Evolutionary conservation across 2,113 vertebrate genomes (phyloP).

Genomic region (Orycteropus afer): DNA sequence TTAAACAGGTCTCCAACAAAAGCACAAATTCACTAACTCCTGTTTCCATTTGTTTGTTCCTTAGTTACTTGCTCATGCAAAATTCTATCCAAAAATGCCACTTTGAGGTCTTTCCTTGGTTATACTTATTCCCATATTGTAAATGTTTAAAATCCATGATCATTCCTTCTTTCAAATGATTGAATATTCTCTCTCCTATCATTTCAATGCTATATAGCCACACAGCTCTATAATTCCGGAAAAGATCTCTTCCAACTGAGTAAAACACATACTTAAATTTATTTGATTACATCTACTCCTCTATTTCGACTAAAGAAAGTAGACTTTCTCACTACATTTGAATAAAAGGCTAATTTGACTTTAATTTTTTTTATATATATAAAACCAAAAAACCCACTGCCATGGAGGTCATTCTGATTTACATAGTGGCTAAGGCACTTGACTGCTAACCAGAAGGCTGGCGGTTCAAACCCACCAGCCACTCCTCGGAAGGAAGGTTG

Average conservation of each 20-base stretch:
- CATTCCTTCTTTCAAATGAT: neutral
- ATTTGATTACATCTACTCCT: neutral
- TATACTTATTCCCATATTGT: neutral
- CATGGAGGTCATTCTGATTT: too few species aligned
- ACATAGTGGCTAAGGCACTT: too few species aligned
- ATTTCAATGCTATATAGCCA: neutral
- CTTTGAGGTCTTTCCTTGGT: neutral
- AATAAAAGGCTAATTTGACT: slow-evolving; percentile 26
- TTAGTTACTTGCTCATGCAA: neutral
- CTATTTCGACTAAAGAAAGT: neutral
- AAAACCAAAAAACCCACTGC: too few species aligned
- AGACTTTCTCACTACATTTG: slow-evolving; percentile 6
- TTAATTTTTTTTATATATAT: too few species aligned
- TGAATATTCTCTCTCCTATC: neutral
- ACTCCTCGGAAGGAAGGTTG: too few species aligned
- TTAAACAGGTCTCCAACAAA: neutral
- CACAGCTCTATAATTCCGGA: neutral
- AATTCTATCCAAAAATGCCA: neutral
- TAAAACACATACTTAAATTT: neutral
- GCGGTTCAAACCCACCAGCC: too few species aligned
- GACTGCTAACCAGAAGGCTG: too few species aligned
- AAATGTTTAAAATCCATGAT: neutral
- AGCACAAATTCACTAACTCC: neutral
- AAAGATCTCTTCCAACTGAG: neutral
- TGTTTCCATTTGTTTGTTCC: neutral